A percentile compares a stretch with the other conserved stretches of the same genome.
Conservation (phyloP, 1,140 invertebrate species). For the Drosophila equinoxialis region DNA sequence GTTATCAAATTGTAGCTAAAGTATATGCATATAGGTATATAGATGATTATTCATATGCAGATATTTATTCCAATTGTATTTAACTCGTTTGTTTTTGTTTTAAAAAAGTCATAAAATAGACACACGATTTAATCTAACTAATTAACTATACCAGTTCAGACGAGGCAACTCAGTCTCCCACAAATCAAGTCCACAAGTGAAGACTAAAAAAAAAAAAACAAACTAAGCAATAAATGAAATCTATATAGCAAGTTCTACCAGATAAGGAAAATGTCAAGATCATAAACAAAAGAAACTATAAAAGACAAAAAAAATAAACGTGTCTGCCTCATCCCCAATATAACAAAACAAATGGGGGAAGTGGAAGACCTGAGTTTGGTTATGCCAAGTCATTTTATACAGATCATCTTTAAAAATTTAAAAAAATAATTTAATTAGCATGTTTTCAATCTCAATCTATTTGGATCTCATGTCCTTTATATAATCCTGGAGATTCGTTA, state of each 20-base stretch:
- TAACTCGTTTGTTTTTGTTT: slow-evolving; percentile 41
- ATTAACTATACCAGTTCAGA: slow-evolving; percentile 61
- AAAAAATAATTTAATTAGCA: not conserved
- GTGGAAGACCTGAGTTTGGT: not conserved
- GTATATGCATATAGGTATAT: not conserved
- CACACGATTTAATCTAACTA: slow-evolving; percentile 41
- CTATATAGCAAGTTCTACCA: slow-evolving; percentile 64
- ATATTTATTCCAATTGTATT: slow-evolving; percentile 24
- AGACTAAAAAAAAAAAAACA: slow-evolving; percentile 3
- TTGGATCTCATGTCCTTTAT: too few species aligned
- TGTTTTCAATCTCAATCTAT: not conserved
- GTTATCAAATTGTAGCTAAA: slow-evolving; percentile 12
- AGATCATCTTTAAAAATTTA: not conserved
- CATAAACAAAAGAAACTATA: slow-evolving; percentile 53
- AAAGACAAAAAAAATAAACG: slow-evolving; percentile 18
- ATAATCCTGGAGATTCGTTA: too few species aligned
- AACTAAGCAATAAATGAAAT: slow-evolving; percentile 42
- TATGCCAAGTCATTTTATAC: not conserved
- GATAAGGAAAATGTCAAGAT: slow-evolving; percentile 73
- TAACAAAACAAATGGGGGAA: not conserved
- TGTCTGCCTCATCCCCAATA: not conserved
- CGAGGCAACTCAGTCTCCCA: slow-evolving; percentile 11
- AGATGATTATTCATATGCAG: not conserved
- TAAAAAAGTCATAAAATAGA: slow-evolving; percentile 41
- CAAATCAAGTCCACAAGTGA: slow-evolving; percentile 18